phyloP scores from a whole-genome alignment of 2,888 invertebrate species.

The Epicampocera succincta region DNA sequence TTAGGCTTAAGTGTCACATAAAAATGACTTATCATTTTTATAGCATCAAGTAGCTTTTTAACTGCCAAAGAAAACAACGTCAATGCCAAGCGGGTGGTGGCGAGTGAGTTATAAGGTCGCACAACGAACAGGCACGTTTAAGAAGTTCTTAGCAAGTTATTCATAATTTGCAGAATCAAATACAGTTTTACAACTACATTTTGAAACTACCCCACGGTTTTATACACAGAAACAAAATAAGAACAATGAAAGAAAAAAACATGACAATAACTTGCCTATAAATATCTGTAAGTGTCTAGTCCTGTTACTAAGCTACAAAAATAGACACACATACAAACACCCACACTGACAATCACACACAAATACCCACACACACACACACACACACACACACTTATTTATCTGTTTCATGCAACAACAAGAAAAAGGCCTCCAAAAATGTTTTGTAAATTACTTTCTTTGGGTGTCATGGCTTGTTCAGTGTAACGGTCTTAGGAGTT shows the following conservation, averaged over 20 bases:
- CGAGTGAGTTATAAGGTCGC: background rate
- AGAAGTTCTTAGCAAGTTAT: background rate
- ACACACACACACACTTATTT: background rate
- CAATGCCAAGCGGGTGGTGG: conserved; percentile 55
- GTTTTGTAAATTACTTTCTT: conserved; percentile 41
- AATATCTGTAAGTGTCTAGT: background rate
- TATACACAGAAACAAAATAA: background rate
- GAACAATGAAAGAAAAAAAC: no score
- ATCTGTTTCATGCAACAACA: background rate
- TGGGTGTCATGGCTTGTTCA: conserved; percentile 33
- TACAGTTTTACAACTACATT: background rate
- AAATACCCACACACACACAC: background rate
- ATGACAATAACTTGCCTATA: no score
- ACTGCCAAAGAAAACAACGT: conserved; percentile 61
- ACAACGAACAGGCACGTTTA: no score
- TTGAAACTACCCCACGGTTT: no score
- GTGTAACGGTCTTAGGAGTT: background rate
- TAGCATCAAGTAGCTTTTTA: conserved; percentile 76
- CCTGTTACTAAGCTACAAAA: background rate
- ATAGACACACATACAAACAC: no score
- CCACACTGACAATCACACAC: no score
- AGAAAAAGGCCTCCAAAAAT: conserved; percentile 15
- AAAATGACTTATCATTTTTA: conserved; percentile 79
- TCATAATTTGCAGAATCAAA: no score
- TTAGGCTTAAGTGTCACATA: conserved; percentile 79